Evolutionary conservation across 2,888 invertebrate species (phyloP), one percentile per base, ranked within the genome.

Genomic region (Noctua janthe): DNA sequence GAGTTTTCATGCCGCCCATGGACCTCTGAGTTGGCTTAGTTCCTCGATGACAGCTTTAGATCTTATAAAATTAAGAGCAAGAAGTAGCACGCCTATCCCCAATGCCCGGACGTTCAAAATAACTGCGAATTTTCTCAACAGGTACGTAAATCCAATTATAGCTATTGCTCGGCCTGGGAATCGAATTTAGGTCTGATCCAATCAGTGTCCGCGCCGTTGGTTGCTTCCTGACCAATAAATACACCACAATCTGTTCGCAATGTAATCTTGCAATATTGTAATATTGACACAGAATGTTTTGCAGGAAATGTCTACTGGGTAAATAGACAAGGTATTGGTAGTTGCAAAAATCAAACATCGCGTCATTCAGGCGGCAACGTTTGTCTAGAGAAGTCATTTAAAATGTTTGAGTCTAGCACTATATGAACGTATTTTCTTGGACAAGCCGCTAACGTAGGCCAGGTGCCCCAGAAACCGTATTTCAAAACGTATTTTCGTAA

Each of bases 101-200:
- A 62, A 35, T 39, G 43, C 1, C 54, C 54, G 23, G 23, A 54
- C 54, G 17, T 35, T 78, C 59, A 29, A 29, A 74, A 70, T 71
- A 73, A 49, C 78, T 62, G 49, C 17, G 43, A 82, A 71, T 79
- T 86, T 83, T 77, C 74, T 80, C 84, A 85, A 87, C 85, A 85
- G 85, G 85, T 85, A 75, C 49, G 72, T 74, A 72, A 77, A 87
- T 77, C 73, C 72, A 84, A 85, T 85, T 84, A 80, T 29, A 76
- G 80, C 73, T 81, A 81, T 81, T 84, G 72, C 66, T 71, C 67
- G 51, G 76, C 29, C 54, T 71, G 75, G 49, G 76, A 87, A 85
- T 85, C 74, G 47, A 84, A 80, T 83, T 84, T 75, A 72, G 74
- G 80, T 87, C 69, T 66, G 76, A 78, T 67, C 77, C 74, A 87